Base-by-base conservation (phyloP, 1,140 invertebrate species). In the Daktulosphaira vitifoliae region DNA sequence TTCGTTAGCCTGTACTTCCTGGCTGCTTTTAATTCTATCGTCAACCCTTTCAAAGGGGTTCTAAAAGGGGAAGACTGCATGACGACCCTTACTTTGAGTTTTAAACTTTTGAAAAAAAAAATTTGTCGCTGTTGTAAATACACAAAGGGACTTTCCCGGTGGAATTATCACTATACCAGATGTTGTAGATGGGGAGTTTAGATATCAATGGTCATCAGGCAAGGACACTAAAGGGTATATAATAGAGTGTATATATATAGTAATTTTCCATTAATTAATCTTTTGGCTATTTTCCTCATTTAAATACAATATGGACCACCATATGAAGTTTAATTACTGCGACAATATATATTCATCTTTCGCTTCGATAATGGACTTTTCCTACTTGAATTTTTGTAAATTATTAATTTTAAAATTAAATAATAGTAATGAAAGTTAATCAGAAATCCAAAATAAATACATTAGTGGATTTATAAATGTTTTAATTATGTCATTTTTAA, bases 141-240 rank as follows among this genome's bases (percentile, higher is more conserved):
- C 42, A 26, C 38, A 44, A 44, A 26, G 38, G 16, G 54, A 26
- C 46, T 11, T 16, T 20, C 3, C 54, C 54, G 38, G 54, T 33
- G 29, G 29, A 6, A 33, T 33, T 33, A 26, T 22, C 54, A 38
- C 54, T 5, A 26, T 38, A 29, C 23, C 54, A 59, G 54, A 33
- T 44, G 54, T 23, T 26, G 13, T 42, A 46, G 54, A 59, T 59
- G 23, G 23, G 15, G 54, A 44, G 25, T 59, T 26, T 22, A 18
- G 54, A 59, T 59, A 59, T 59, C 54, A 59, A 59, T 59, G 54
- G 54, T 59, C 54, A 59, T 59, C 54, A n/a, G n/a, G n/a, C n/a
- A n/a, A n/a, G 54, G 54, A 59, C 13, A 59, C 54, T 59, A 29
- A 4, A 39, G 52, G 52, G 52, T 54, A 38, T n/a, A n/a, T n/a